Evolutionary conservation across 64 coral and sea anemone species (phyloP).

Genomic region (Astreopora myriophthalma): DNA sequence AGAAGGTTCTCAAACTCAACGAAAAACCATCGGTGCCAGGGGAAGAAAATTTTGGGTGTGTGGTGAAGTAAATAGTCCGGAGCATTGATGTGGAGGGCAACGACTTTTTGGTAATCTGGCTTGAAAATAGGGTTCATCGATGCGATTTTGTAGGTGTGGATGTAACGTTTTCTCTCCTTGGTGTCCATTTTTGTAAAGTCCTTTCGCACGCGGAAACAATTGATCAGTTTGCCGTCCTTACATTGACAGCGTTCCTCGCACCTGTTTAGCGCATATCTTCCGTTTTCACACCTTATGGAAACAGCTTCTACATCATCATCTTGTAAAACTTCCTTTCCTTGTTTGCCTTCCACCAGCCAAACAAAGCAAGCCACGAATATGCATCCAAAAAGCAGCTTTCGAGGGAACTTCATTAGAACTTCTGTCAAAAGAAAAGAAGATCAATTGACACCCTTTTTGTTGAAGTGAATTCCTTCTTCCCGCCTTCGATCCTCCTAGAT

Average conservation of each 20-base stretch:
- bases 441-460: not conserved
- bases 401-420: not conserved
- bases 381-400: not conserved
- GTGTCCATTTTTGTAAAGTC: conserved; percentile 50
- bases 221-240: conserved; percentile 2
- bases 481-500: too few species aligned
- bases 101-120: conserved; percentile 49
- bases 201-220: conserved; percentile 58
- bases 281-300: not conserved
- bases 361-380: not conserved
- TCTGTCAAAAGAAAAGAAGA: not conserved
- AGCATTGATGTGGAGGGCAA: conserved; percentile 27
- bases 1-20: conserved; percentile 90
- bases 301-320: not conserved
- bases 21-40: conserved; percentile 96
- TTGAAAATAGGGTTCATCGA: conserved; percentile 28
- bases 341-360: not conserved
- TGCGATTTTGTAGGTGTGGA: conserved; percentile 48
- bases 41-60: conserved; percentile 67
- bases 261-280: conserved; percentile 15
- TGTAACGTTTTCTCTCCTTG: conserved; percentile 50
- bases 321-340: not conserved
- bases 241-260: conserved; percentile 66
- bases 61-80: conserved; percentile 39
- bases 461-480: not conserved